Evolutionary conservation across 2,797 vertebrate genomes (phyloP), one percentile per base, ranked within the genome.

Genomic region (Hipposideros larvatus): DNA sequence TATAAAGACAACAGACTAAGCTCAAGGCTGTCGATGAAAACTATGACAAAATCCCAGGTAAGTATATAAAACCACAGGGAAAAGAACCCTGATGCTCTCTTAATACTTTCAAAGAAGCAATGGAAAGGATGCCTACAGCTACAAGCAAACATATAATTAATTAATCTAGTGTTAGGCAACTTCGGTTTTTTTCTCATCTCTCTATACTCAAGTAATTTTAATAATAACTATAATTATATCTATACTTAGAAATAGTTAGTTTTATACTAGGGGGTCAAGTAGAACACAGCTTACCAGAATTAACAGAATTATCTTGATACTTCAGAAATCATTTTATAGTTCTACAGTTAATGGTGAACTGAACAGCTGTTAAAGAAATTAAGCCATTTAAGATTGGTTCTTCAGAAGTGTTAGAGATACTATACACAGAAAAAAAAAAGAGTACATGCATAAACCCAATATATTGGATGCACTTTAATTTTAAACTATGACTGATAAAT

Each of bases 231-330:
- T 80, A 91, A 80, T 96, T 87, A 90, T 55, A 95, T 85, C 22
- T 91, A 31, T 86, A 93, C 34, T 92, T 96, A 95, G 78, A 93
- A 97, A 96, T 73, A 34, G 63, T 86, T 91, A 71, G 14, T 73
- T 95, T 96, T 93, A 87, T 70, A 93, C 55, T 77, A 90, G 11
- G 66, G 31, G 77, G 85, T 96, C 94, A 98, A 93, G 37, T 13
- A 97, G 85, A 96, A 96, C 59, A 97, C 87, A 95, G 95, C 63
- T 97, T 97, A 97, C 78, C 96, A 97, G 65, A 95, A 95, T 94
- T 97, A 98, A 96, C 16, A 95, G 94, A 95, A 65, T 96, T 92
- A 97, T 94, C 87, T 89, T 96, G 86, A 93, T 34, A 96, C 65
- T 97, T 80, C 87, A 97, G 88, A 96, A 94, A 96, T 95, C 74